Percentiles rank a stretch among this genome's conserved stretches.
Conservation (phyloP, 2,888 invertebrate species). For the Coelinius sp. region DNA sequence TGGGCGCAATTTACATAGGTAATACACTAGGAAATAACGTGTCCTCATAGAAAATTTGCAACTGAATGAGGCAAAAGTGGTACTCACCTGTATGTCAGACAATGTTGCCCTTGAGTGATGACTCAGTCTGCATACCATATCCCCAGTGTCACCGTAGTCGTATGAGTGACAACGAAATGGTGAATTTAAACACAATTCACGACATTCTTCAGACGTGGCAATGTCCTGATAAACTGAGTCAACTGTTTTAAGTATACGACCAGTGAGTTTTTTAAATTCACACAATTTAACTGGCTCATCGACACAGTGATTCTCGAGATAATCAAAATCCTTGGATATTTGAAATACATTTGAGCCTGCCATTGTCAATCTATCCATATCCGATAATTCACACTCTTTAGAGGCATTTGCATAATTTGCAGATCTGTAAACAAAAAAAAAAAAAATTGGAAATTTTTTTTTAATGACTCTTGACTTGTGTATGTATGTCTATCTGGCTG, state of each 20-base stretch:
- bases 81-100: constrained; percentile 84
- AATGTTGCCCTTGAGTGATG: constrained; percentile 92
- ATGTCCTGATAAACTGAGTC: constrained; percentile 94
- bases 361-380: constrained; percentile 92
- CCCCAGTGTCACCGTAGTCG: constrained; percentile 94
- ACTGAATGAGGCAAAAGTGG: neutral
- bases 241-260: constrained; percentile 92
- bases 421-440: constrained; percentile 78
- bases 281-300: constrained; percentile 95
- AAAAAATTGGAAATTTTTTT: no score
- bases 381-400: constrained; percentile 88
- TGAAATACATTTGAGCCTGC: constrained; percentile 86
- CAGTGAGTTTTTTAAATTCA: constrained; percentile 91
- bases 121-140: constrained; percentile 92
- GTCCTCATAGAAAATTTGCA: neutral
- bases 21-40: neutral
- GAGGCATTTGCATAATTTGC: constrained; percentile 90
- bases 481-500: neutral
- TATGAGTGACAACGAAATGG: constrained; percentile 92
- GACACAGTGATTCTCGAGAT: constrained; percentile 93
- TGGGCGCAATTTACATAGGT: neutral
- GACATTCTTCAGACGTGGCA: constrained; percentile 87
- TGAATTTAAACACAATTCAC: constrained; percentile 89
- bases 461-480: neutral
- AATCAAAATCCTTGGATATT: constrained; percentile 77